A percentile compares a stretch with the other conserved stretches of the same genome.
Conservation (phyloP, 2,797 vertebrate genomes). For the Acanthurus tractus region DNA sequence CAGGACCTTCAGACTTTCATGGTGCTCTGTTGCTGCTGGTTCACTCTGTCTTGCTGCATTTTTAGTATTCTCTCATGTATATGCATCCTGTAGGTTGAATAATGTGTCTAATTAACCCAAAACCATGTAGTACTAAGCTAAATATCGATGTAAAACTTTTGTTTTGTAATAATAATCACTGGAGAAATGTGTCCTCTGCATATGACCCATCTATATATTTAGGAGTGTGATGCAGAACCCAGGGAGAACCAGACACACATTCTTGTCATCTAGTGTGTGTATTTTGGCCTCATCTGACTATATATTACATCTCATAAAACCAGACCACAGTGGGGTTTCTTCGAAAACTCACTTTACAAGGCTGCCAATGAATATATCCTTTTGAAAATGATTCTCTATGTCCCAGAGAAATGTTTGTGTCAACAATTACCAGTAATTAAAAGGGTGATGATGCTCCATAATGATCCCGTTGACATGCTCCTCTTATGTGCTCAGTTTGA, state of each 20-base stretch:
- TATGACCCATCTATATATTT: too few relatives aligned
- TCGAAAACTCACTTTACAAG: conserved; percentile 4
- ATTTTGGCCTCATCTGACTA: neutral
- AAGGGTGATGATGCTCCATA: neutral
- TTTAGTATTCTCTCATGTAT: too few relatives aligned
- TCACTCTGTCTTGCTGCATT: too few relatives aligned
- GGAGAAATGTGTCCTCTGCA: conserved; percentile 2
- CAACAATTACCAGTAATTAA: neutral
- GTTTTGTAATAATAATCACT: neutral
- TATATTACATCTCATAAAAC: conserved; percentile 10
- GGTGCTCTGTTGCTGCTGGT: too few relatives aligned
- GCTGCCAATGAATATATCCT: neutral
- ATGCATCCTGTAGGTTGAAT: too few relatives aligned
- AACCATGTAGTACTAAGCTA: too few relatives aligned
- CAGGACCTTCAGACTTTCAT: too few relatives aligned
- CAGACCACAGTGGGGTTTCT: conserved; percentile 10
- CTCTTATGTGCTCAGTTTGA: conserved; percentile 1
- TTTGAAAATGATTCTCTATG: neutral
- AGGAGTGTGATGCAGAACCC: too few relatives aligned
- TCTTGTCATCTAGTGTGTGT: neutral
- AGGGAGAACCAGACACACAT: too few relatives aligned
- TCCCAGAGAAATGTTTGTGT: neutral
- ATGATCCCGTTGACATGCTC: conserved; percentile 7
- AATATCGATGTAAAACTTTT: too few relatives aligned
- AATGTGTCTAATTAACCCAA: too few relatives aligned